phyloP scores from a whole-genome alignment of 2,888 invertebrate species.

The Rhingia campestris region DNA sequence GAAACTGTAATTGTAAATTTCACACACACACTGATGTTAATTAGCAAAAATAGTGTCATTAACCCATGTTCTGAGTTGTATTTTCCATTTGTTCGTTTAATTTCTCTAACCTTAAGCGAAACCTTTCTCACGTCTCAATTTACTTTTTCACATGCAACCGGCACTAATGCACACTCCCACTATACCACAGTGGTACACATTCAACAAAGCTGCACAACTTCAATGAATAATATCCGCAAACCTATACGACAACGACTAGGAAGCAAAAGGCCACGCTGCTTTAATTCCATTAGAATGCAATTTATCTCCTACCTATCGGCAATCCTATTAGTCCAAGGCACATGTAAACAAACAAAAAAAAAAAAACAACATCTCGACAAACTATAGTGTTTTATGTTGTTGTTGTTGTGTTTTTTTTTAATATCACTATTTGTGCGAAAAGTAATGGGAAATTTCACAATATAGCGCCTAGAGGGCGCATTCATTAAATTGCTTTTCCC shows the following conservation, averaged over 20 bases:
- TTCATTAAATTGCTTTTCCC: constrained; percentile 17
- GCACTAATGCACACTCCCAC: constrained; percentile 13
- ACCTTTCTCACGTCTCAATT: constrained; percentile 67
- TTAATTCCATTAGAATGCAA: constrained; percentile 69
- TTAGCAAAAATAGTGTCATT: constrained; percentile 29
- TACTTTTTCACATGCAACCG: constrained; percentile 52
- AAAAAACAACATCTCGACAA: constrained; percentile 28
- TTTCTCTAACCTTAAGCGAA: constrained; percentile 63
- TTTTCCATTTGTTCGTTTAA: constrained; percentile 37
- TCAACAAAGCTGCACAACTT: constrained; percentile 50
- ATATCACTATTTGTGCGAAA: not conserved
- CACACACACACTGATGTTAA: constrained; percentile 1
- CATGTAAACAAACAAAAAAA: constrained; percentile 13
- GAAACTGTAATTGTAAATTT: too few species aligned
- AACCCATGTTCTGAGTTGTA: constrained; percentile 11
- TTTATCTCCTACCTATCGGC: constrained; percentile 55
- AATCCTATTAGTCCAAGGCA: constrained; percentile 63
- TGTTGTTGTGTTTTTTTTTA: not conserved
- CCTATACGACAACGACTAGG: constrained; percentile 40
- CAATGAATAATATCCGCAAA: constrained; percentile 55
- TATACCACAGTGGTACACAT: not conserved
- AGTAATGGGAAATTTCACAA: not conserved
- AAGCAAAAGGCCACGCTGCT: constrained; percentile 62
- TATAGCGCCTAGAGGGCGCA: constrained; percentile 12
- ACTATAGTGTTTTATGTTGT: not conserved